Percentiles rank a stretch among this genome's conserved stretches.
Conservation (phyloP, 2,797 vertebrate species). For the Ctenopoma kingsleyae region DNA sequence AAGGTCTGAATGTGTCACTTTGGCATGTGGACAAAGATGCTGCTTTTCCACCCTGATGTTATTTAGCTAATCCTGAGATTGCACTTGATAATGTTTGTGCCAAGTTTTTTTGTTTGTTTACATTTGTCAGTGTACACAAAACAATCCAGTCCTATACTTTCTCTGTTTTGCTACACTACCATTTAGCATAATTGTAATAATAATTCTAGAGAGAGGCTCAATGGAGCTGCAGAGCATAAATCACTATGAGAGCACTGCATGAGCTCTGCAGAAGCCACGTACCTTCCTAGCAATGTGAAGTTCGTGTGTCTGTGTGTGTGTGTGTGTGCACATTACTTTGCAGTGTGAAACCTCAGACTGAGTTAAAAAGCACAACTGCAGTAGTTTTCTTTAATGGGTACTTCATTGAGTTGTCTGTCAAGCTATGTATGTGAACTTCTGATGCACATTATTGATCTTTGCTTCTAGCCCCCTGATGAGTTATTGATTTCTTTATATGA, state of each 20-base stretch:
- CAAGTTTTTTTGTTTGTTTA: conserved; percentile 70
- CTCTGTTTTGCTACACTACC: conserved; percentile 44
- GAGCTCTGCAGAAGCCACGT: conserved; percentile 60
- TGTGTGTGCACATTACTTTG: background rate
- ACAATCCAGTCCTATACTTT: conserved; percentile 10
- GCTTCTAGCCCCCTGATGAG: conserved; percentile 48
- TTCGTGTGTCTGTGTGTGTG: conserved; percentile 2
- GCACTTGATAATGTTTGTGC: conserved; percentile 58
- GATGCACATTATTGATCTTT: conserved; percentile 52
- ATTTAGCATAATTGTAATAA: conserved; percentile 48
- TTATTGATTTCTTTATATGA: conserved; percentile 53
- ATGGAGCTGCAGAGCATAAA: conserved; percentile 44
- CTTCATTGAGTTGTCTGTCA: conserved; percentile 51
- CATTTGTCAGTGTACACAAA: conserved; percentile 50
- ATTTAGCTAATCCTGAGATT: conserved; percentile 26
- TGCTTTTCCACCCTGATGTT: conserved; percentile 1
- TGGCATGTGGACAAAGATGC: conserved; percentile 1
- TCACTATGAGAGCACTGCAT: conserved; percentile 64
- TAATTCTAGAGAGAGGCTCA: conserved; percentile 27
- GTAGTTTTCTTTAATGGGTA: conserved; percentile 64
- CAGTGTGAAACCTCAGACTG: conserved; percentile 32
- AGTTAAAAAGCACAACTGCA: conserved; percentile 67
- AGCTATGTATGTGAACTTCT: conserved; percentile 47
- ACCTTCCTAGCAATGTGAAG: conserved; percentile 55
- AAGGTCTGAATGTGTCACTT: background rate